These are phyloP conservation scores for Rhipidura dahli DNA, from an alignment of 2,113 vertebrate species.

Conservation along the genomic window DNA sequence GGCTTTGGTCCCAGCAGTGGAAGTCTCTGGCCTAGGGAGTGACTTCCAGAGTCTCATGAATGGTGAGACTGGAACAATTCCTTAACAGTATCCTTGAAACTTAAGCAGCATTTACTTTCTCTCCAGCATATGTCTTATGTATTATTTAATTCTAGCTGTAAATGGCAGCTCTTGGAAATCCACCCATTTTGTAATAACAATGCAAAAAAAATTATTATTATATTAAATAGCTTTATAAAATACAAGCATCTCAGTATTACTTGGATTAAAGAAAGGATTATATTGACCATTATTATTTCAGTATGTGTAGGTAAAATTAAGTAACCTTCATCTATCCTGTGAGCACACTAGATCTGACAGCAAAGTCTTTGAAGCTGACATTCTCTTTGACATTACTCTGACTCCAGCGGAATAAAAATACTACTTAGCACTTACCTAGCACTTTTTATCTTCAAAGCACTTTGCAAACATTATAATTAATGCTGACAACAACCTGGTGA, in stretches of 20 bases:
- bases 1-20: neutral
- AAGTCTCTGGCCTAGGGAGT: neutral
- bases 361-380: conserved; percentile 31
- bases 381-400: conserved; percentile 21
- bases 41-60: neutral
- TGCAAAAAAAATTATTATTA: neutral
- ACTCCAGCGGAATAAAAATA: conserved; percentile 41
- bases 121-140: neutral
- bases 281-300: neutral
- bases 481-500: conserved; percentile 37
- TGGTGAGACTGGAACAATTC: neutral
- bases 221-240: neutral
- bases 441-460: conserved; percentile 53
- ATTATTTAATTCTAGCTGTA: neutral
- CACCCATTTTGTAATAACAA: neutral
- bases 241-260: neutral
- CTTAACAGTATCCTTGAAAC: neutral
- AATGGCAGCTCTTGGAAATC: neutral
- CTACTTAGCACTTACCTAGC: conserved; percentile 36
- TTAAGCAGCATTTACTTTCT: neutral
- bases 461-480: conserved; percentile 52
- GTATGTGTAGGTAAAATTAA: neutral
- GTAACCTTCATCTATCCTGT: neutral
- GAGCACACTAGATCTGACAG: neutral
- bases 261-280: neutral